phyloP scores from a whole-genome alignment of 2,888 invertebrate genomes.

The Incurvaria masculella region DNA sequence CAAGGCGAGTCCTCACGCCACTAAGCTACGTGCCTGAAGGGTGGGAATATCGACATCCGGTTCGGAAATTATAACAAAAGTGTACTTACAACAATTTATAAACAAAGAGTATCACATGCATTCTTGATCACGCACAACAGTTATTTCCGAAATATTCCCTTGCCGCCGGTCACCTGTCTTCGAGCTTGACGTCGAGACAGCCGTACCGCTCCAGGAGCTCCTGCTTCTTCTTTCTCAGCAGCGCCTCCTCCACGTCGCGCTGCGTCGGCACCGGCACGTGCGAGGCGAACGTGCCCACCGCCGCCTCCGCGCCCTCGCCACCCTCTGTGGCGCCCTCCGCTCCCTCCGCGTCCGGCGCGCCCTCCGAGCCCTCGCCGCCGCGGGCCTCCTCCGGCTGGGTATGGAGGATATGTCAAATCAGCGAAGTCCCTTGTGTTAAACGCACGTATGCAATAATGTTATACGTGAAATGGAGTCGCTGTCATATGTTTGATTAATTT shows the following conservation, averaged over 20 bases:
- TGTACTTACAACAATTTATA: too few species aligned
- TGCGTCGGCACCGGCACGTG: conserved; percentile 94
- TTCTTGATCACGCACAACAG: too few species aligned
- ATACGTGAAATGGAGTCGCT: too few species aligned
- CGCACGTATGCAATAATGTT: too few species aligned
- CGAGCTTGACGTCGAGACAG: conserved; percentile 47
- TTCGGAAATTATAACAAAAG: too few species aligned
- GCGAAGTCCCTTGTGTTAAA: too few species aligned
- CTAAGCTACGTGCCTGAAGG: too few species aligned
- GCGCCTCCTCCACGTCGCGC: conserved; percentile 89
- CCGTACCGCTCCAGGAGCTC: conserved; percentile 86
- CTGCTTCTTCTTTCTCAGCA: conserved; percentile 86
- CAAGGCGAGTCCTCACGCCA: too few species aligned
- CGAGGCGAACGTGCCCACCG: conserved; percentile 15
- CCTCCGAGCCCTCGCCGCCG: conserved; percentile 38
- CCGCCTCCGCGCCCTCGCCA: conserved; percentile 6
- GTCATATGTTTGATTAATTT: too few species aligned
- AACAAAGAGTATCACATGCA: too few species aligned
- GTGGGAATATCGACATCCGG: too few species aligned
- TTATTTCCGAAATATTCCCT: background rate
- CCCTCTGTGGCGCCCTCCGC: conserved; percentile 21
- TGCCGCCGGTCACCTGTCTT: conserved; percentile 29
- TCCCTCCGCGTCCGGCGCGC: conserved; percentile 25
- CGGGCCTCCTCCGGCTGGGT: conserved; percentile 48
- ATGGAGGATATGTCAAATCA: too few species aligned